phyloP scores from a whole-genome alignment of 2,797 vertebrate species.

The Rachycentron canadum region DNA sequence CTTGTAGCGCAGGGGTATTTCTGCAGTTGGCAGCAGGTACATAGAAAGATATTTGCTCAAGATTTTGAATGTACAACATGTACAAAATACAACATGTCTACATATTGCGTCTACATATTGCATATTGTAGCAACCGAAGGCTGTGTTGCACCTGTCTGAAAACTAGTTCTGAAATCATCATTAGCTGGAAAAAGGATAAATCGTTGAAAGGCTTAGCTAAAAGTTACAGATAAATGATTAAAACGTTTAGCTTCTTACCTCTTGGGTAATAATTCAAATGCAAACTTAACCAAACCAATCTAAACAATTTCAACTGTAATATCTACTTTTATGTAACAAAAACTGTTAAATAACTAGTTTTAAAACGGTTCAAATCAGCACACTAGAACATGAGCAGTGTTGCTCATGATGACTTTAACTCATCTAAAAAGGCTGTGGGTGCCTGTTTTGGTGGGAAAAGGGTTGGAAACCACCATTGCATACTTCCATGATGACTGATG shows the following conservation, averaged over 20 bases:
- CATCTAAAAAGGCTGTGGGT: background rate
- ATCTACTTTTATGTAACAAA: no score
- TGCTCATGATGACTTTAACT: background rate
- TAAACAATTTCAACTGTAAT: no score
- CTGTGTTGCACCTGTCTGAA: background rate
- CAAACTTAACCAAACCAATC: no score
- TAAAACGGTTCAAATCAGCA: background rate
- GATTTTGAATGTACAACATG: no score
- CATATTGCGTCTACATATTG: no score
- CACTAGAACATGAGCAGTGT: background rate
- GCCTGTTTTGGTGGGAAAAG: background rate
- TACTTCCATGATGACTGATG: background rate
- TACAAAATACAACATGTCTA: no score
- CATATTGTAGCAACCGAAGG: no score
- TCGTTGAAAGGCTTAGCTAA: no score
- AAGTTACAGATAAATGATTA: background rate
- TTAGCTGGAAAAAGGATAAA: no score
- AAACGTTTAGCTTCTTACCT: background rate
- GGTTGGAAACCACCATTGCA: background rate
- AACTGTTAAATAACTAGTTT: background rate
- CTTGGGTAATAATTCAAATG: no score
- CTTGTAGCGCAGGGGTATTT: background rate
- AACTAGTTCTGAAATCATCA: no score
- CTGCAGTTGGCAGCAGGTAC: background rate
- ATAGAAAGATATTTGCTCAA: background rate